These are phyloP conservation scores for Erpobdella octoculata DNA, from an alignment of 2,888 invertebrate species.

Conservation along the genomic window DNA sequence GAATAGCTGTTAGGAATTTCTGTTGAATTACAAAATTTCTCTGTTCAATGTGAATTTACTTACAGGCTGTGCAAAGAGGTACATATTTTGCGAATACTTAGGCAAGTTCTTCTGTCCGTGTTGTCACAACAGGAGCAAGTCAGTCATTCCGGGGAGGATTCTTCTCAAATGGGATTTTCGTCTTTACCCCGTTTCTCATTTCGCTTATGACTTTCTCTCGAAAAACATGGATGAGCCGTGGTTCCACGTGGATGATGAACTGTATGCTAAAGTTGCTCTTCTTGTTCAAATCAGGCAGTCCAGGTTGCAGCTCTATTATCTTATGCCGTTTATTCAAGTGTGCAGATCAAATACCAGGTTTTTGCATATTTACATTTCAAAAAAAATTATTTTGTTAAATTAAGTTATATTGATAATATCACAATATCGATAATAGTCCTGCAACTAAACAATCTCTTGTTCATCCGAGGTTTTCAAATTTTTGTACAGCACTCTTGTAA, in stretches of 20 bases:
- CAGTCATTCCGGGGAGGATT: constrained; percentile 59
- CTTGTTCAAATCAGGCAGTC: constrained; percentile 58
- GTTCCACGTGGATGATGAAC: constrained; percentile 65
- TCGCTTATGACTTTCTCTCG: constrained; percentile 68
- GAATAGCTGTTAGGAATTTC: background rate
- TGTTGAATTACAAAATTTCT: background rate
- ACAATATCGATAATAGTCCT: no score
- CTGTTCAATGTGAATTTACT: background rate
- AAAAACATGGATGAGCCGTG: constrained; percentile 71
- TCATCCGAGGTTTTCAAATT: background rate
- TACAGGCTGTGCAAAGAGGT: constrained; percentile 62
- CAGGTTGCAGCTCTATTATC: constrained; percentile 63
- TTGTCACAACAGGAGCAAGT: constrained; percentile 71
- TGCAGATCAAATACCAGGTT: constrained; percentile 75
- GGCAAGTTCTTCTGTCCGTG: constrained; percentile 78
- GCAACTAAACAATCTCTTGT: background rate
- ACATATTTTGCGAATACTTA: constrained; percentile 73
- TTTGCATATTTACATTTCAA: constrained; percentile 52
- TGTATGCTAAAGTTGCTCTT: constrained; percentile 53
- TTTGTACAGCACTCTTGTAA: background rate
- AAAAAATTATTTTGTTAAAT: background rate
- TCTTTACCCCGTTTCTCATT: constrained; percentile 73
- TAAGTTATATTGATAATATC: no score
- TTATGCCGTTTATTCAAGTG: constrained; percentile 68
- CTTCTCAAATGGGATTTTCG: constrained; percentile 56